These are phyloP conservation scores for Gerris buenoi DNA, from an alignment of 1,140 invertebrate species.

Conservation along the genomic window DNA sequence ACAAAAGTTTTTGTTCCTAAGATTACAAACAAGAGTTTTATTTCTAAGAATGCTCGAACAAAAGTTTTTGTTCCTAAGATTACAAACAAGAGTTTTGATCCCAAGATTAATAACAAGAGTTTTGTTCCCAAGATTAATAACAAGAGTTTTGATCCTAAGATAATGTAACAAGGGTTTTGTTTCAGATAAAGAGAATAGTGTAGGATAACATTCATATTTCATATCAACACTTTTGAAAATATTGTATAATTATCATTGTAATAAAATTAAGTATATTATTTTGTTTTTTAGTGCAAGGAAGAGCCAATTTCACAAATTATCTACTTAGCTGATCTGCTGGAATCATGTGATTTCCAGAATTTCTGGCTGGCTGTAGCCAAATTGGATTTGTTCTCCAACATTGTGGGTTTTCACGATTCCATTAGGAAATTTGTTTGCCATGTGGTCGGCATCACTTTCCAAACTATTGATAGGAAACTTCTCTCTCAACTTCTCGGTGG, in stretches of 20 bases:
- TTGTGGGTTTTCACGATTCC: conserved; percentile 87
- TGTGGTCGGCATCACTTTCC: conserved; percentile 91
- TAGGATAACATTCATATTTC: not conserved
- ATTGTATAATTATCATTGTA: not conserved
- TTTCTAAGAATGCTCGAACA: no score
- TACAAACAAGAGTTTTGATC: no score
- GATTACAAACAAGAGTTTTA: no score
- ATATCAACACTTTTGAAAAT: not conserved
- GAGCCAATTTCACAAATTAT: conserved; percentile 72
- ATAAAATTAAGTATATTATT: conserved; percentile 11
- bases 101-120: not conserved
- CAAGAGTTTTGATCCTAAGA: not conserved
- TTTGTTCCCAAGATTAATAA: not conserved
- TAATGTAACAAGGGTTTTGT: not conserved
- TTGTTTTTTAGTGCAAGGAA: conserved; percentile 52
- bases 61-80: no score
- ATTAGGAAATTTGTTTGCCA: conserved; percentile 95
- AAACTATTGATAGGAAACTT: conserved; percentile 72
- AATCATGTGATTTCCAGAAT: conserved; percentile 80
- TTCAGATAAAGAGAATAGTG: not conserved
- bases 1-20: no score
- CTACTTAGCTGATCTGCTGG: conserved; percentile 75
- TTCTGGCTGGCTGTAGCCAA: conserved; percentile 69
- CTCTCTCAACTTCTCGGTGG: conserved; percentile 71
- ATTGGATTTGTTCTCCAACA: conserved; percentile 52